Evolutionary conservation across 2,888 invertebrate species (phyloP).

Genomic region (Stenoptilia bipunctidactyla): DNA sequence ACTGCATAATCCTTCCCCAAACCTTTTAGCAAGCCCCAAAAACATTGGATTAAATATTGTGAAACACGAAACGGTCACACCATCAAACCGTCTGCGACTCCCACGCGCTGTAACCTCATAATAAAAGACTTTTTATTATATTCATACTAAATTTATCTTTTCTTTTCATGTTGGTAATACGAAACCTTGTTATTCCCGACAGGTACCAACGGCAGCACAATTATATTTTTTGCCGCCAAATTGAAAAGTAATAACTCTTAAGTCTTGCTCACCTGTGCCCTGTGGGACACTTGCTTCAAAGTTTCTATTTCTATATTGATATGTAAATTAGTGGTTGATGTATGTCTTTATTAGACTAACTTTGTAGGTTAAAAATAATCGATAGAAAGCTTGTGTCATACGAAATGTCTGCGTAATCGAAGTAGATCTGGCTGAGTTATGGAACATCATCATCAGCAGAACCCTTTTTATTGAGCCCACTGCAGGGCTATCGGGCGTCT

Average conservation of each 20-base stretch:
- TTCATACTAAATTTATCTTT: constrained; percentile 29
- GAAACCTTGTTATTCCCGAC: constrained; percentile 40
- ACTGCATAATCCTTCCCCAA: no score
- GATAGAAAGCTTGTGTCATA: no score
- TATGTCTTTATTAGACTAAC: no score
- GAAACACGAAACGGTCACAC: constrained; percentile 39
- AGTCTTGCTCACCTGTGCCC: constrained; percentile 3
- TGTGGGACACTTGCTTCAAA: constrained; percentile 2
- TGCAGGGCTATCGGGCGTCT: no score
- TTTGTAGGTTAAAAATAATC: no score
- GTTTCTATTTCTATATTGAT: constrained; percentile 5
- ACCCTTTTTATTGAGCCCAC: no score
- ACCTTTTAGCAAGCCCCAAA: no score
- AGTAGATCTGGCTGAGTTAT: no score
- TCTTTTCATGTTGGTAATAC: constrained; percentile 30
- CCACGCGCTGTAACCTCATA: constrained; percentile 5
- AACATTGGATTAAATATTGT: constrained; percentile 25
- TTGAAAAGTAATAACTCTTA: constrained; percentile 13
- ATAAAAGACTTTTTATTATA: constrained; percentile 40
- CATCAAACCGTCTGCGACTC: neutral
- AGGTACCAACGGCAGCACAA: constrained; percentile 41
- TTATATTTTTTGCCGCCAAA: constrained; percentile 30
- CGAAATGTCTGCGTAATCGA: no score
- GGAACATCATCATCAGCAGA: no score
- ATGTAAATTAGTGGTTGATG: no score